phyloP scores from a whole-genome alignment of 2,113 vertebrate species.

The Solenodon paradoxus region DNA sequence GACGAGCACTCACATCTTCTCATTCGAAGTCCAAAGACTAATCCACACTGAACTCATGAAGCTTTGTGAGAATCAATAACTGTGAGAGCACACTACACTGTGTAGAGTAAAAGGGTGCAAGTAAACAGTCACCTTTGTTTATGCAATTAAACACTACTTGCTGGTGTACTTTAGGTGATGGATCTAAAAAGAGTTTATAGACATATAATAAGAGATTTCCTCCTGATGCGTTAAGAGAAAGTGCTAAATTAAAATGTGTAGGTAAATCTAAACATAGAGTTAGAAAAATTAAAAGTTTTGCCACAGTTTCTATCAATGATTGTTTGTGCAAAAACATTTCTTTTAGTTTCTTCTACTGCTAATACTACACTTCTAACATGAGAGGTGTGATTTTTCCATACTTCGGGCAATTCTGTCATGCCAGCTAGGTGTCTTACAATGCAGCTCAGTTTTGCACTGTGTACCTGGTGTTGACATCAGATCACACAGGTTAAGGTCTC shows the following conservation, averaged over 20 bases:
- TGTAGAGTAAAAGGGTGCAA: accelerated
- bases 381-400: neutral
- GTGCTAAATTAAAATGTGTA: neutral
- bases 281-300: neutral
- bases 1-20: neutral
- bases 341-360: neutral
- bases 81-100: no score
- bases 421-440: neutral
- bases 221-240: neutral
- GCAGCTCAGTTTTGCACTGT: neutral
- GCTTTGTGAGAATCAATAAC: neutral
- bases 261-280: neutral
- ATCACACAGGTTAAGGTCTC: no score
- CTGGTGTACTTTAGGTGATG: neutral
- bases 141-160: no score
- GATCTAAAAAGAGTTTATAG: neutral
- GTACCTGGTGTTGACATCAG: neutral
- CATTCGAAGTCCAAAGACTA: neutral
- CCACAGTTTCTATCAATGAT: neutral
- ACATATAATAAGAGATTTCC: neutral
- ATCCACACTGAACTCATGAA: neutral
- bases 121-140: neutral
- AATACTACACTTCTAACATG: neutral
- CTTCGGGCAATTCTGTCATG: neutral
- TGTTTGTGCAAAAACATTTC: neutral